phyloP scores from a whole-genome alignment of 2,113 vertebrate genomes.

The Drymodes brunneopygia region DNA sequence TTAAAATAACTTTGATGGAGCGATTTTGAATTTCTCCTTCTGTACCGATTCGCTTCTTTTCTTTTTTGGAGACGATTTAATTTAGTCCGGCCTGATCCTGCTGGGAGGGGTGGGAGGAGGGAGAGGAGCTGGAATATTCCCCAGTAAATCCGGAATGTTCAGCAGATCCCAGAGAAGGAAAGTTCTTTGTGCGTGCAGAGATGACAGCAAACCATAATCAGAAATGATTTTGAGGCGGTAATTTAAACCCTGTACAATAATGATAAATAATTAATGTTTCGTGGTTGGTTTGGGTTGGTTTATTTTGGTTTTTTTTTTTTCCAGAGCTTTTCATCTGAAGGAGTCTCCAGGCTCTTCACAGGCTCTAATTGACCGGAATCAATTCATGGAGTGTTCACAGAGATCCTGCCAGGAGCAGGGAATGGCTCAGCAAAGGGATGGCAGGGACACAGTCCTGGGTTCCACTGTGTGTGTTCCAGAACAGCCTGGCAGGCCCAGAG shows the following conservation, averaged over 20 bases:
- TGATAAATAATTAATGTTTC: conserved; percentile 38
- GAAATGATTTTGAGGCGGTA: conserved; percentile 17
- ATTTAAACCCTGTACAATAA: conserved; percentile 35
- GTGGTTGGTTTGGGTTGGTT: background rate
- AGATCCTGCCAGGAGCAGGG: background rate
- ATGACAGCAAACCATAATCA: background rate
- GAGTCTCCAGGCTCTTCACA: background rate
- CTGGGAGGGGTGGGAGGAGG: background rate
- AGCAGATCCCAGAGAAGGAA: background rate
- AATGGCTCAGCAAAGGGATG: background rate
- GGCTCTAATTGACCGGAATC: background rate
- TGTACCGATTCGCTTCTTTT: background rate
- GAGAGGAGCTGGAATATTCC: background rate
- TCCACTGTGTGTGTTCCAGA: too few species aligned
- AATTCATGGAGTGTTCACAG: background rate
- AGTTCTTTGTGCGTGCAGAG: background rate
- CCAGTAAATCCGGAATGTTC: background rate
- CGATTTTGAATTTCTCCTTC: conserved; percentile 35
- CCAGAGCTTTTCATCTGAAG: conserved; percentile 14
- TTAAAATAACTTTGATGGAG: conserved; percentile 32
- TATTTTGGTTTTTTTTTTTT: background rate
- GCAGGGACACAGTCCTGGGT: too few species aligned
- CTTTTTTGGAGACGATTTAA: background rate
- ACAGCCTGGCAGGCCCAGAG: too few species aligned
- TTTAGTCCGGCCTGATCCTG: background rate